Evolutionary conservation across 2,888 invertebrate species (phyloP).

Genomic region (Chrysodeixis includens): DNA sequence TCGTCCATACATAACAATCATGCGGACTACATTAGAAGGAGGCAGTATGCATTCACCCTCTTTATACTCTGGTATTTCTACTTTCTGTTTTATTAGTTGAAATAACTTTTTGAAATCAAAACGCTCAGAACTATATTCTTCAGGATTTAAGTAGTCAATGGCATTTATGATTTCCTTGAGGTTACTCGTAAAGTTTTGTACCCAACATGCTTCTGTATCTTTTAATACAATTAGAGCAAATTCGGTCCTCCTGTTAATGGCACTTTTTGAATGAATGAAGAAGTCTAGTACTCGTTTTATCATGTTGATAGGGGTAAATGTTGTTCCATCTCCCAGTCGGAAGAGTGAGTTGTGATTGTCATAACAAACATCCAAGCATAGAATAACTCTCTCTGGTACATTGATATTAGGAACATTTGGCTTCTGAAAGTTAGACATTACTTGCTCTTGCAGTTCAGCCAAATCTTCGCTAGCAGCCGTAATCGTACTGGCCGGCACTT

Average conservation of each 20-base stretch:
- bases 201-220: conserved; percentile 86
- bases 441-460: conserved; percentile 74
- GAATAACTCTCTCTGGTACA: conserved; percentile 90
- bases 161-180: conserved; percentile 87
- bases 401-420: conserved; percentile 86
- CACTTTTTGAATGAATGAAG: conserved; percentile 90
- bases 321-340: conserved; percentile 86
- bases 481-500: conserved; percentile 15
- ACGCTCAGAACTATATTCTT: conserved; percentile 84
- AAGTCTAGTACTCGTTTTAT: conserved; percentile 90
- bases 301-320: conserved; percentile 89
- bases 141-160: conserved; percentile 87
- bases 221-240: conserved; percentile 90
- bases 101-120: conserved; percentile 90
- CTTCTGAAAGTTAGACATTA: conserved; percentile 82
- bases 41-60: conserved; percentile 78
- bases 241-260: conserved; percentile 90
- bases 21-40: conserved; percentile 90
- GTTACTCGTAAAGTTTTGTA: conserved; percentile 91
- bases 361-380: conserved; percentile 90
- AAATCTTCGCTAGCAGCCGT: conserved; percentile 55
- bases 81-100: conserved; percentile 85
- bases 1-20: conserved; percentile 91
- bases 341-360: conserved; percentile 88
- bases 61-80: conserved; percentile 84